Percentiles rank a stretch among this genome's conserved stretches.
Evolutionary conservation across 2,113 vertebrate species (phyloP).

Genomic region (Scomber japonicus): DNA sequence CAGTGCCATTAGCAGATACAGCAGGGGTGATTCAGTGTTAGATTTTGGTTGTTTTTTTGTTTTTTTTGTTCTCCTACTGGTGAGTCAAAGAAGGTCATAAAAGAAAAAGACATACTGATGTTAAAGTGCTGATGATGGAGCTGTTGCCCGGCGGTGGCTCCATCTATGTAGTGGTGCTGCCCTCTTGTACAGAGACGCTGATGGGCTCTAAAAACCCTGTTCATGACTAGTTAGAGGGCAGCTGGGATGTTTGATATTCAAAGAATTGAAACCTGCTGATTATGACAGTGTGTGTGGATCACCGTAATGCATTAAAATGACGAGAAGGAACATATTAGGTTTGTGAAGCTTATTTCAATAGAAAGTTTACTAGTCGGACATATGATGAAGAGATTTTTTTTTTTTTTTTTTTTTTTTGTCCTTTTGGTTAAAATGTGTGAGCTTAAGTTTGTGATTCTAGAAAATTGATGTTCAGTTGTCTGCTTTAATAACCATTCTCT

Average conservation of each 20-base stretch:
- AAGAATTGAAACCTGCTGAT: not conserved
- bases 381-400: not conserved
- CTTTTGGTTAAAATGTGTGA: not conserved
- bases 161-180: too few species aligned
- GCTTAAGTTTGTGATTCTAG: conserved; percentile 19
- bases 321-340: not conserved
- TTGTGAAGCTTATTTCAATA: not conserved
- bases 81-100: too few species aligned
- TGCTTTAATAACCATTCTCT: not conserved
- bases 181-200: too few species aligned
- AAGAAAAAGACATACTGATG: too few species aligned
- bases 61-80: too few species aligned
- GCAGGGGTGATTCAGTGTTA: too few species aligned
- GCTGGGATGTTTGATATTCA: not conserved
- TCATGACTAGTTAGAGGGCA: too few species aligned
- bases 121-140: too few species aligned
- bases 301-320: not conserved
- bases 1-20: too few species aligned
- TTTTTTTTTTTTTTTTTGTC: not conserved
- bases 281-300: not conserved
- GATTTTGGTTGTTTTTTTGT: too few species aligned
- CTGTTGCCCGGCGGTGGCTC: too few species aligned
- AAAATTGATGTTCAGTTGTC: not conserved
- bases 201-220: too few species aligned
- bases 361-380: not conserved